Percentiles rank a stretch among this genome's conserved stretches.
Conservation (phyloP, 2,113 vertebrate species). For the Bos javanicus region DNA sequence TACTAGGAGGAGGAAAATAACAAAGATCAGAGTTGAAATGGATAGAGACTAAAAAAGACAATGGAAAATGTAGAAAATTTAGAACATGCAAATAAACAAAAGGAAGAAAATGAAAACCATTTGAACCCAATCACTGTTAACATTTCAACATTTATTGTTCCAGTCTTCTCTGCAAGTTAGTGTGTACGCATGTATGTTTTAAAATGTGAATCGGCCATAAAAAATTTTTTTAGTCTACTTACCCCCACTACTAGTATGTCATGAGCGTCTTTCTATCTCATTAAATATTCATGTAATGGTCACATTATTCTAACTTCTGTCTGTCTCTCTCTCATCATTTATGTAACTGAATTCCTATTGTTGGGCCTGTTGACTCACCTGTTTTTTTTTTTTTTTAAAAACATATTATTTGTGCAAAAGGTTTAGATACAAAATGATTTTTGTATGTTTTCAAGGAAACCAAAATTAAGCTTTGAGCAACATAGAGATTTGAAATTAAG, state of each 20-base stretch:
- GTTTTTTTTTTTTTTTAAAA: not conserved
- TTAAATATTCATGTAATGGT: not conserved
- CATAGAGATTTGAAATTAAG: constrained; percentile 7
- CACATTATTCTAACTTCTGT: not conserved
- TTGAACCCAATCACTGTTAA: not conserved
- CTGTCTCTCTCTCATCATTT: not conserved
- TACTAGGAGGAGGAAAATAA: not conserved
- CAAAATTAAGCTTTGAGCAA: not conserved
- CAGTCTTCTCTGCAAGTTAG: not conserved
- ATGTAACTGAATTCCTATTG: constrained; percentile 8
- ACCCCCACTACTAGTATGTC: not conserved
- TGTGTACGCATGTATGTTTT: not conserved
- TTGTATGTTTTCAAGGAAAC: constrained; percentile 37
- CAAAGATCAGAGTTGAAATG: not conserved
- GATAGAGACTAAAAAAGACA: not conserved
- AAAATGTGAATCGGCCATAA: not conserved
- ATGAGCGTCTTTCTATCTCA: constrained; percentile 19
- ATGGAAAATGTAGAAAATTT: not conserved
- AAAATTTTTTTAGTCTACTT: not conserved
- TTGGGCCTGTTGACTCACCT: not conserved
- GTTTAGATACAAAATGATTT: constrained; percentile 7
- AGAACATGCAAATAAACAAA: not conserved
- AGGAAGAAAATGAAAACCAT: constrained; percentile 9
- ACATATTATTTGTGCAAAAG: constrained; percentile 1
- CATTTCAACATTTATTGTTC: not conserved